phyloP scores from a whole-genome alignment of 2,888 invertebrate genomes.

The Hydrotaea cyrtoneurina region DNA sequence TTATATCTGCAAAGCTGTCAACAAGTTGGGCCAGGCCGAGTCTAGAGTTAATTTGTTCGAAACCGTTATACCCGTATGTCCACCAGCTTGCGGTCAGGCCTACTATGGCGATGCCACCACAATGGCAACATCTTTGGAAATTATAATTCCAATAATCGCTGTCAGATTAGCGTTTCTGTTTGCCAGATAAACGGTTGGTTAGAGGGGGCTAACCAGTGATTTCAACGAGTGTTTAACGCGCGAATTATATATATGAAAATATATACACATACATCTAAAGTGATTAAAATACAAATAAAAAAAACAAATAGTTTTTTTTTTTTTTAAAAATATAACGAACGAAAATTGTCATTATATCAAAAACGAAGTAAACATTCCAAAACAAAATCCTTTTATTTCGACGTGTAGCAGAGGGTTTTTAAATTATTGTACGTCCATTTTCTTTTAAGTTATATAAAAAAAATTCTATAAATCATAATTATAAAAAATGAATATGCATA shows the following conservation, averaged over 20 bases:
- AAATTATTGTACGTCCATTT: conserved; percentile 59
- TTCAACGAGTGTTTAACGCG: conserved; percentile 35
- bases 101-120: conserved; percentile 78
- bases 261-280: conserved; percentile 11
- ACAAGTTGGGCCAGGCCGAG: conserved; percentile 92
- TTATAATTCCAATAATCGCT: conserved; percentile 82
- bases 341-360: conserved; percentile 32
- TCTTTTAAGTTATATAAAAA: conserved; percentile 54
- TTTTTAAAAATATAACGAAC: conserved; percentile 35
- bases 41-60: conserved; percentile 91
- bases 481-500: conserved; percentile 26
- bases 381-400: conserved; percentile 31
- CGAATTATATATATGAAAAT: conserved; percentile 23
- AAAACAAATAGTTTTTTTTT: conserved; percentile 41
- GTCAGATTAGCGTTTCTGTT: conserved; percentile 81
- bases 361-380: conserved; percentile 54
- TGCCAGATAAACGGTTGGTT: conserved; percentile 77
- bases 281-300: conserved; percentile 27
- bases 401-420: conserved; percentile 44
- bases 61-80: conserved; percentile 95
- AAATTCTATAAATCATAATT: conserved; percentile 35
- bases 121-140: conserved; percentile 80
- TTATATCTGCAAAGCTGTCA: conserved; percentile 93
- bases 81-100: conserved; percentile 89
- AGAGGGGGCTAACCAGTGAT: conserved; percentile 54